Percentiles rank a stretch among this genome's conserved stretches.
phyloP scores from a whole-genome alignment of 2,888 invertebrate genomes.

The Belgica antarctica region DNA sequence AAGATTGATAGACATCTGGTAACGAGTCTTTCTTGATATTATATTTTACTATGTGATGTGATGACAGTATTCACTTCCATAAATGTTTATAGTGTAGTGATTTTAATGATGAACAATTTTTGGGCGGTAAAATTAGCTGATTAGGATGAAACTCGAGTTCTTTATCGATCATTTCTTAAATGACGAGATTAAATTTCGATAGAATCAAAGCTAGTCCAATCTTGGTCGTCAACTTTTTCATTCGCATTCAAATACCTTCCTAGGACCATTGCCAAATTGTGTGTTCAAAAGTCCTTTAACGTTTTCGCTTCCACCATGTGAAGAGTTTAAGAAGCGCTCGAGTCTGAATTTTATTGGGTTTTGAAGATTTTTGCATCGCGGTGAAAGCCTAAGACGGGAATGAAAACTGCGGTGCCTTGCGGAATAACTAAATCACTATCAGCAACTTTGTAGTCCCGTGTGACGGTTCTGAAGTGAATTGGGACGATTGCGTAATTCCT shows the following conservation, averaged over 20 bases:
- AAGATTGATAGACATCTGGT: no score
- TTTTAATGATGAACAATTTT: no score
- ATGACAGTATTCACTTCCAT: no score
- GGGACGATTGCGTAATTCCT: constrained; percentile 44
- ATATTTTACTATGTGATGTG: no score
- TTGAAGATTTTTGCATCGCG: constrained; percentile 26
- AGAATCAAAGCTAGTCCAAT: constrained; percentile 22
- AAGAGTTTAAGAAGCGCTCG: constrained; percentile 37
- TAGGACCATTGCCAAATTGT: constrained; percentile 25
- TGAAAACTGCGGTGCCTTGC: constrained; percentile 41
- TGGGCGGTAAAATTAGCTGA: constrained; percentile 3
- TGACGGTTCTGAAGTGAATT: not conserved
- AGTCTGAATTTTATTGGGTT: constrained; percentile 29
- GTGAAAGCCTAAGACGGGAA: constrained; percentile 36
- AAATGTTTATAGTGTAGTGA: no score
- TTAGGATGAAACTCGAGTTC: constrained; percentile 25
- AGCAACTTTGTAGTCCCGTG: constrained; percentile 6
- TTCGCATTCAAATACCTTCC: constrained; percentile 29
- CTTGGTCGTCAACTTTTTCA: constrained; percentile 10
- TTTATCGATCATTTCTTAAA: not conserved
- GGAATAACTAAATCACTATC: constrained; percentile 21
- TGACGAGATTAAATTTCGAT: not conserved
- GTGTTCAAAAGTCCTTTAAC: constrained; percentile 36
- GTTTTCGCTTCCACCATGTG: constrained; percentile 45
- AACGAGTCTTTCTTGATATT: no score